phyloP scores from a whole-genome alignment of 1,140 invertebrate genomes.

The Caenorhabditis briggsae region DNA sequence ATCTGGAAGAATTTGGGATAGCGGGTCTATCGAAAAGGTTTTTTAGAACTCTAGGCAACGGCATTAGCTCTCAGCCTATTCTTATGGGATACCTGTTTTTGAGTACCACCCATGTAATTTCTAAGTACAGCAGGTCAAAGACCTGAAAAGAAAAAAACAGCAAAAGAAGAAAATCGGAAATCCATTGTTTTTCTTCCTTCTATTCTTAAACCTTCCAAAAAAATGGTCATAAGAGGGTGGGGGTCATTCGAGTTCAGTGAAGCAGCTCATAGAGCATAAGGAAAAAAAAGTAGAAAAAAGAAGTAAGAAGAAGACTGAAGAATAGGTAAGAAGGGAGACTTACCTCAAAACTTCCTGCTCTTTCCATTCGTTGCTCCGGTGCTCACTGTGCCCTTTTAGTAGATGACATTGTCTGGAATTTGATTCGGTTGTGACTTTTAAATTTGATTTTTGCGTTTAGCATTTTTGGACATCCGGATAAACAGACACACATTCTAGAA shows the following conservation, averaged over 20 bases:
- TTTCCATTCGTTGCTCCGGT: constrained; percentile 62
- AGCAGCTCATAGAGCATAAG: constrained; percentile 1
- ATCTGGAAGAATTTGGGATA: constrained; percentile 14
- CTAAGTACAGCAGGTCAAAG: not conserved
- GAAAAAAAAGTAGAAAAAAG: not conserved
- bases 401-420: constrained; percentile 62
- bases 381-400: constrained; percentile 61
- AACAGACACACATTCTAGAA: too few species aligned
- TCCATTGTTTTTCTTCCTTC: constrained; percentile 12
- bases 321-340: not conserved
- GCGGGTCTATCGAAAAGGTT: too few species aligned
- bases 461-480: not conserved
- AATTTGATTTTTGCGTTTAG: not conserved
- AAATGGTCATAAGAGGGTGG: not conserved
- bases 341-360: constrained; percentile 60
- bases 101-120: not conserved
- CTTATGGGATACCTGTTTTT: too few species aligned
- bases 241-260: constrained; percentile 46
- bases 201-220: not conserved
- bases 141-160: not conserved
- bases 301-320: not conserved
- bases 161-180: not conserved
- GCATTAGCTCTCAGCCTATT: too few species aligned
- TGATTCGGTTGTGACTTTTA: not conserved
- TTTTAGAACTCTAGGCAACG: too few species aligned